Base-by-base conservation (phyloP, 2,888 invertebrate species). In the Temnothorax ravouxi region DNA sequence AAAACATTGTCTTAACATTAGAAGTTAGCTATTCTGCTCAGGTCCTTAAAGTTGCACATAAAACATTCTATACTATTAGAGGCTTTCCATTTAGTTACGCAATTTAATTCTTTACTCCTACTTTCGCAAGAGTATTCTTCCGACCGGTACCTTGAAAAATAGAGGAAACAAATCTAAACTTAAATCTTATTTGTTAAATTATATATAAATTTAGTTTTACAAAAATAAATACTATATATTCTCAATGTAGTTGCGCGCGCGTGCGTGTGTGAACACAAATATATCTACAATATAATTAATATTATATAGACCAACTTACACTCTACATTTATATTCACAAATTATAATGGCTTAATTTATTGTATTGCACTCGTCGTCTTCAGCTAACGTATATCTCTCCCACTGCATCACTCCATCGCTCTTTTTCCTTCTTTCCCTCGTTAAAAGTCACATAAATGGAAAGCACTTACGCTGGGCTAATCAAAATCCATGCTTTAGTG, bases 151-250 rank as follows among this genome's bases (percentile, higher is more conserved):
- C 1, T 66, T 66, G 25, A 66, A 25, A 66, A 4, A 5, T 29
- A 47, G 13, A 3, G 21, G 21, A 66, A 66, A 21, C 15, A 64
- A 64, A 15, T 0, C n/a, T 25, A 29, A 47, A 9, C 18, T 25
- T 15, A 67, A 67, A 47, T 67, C 5, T 25, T 47, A 67, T 18
- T 18, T 41, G 21, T 64, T 67, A 50, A 47, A 67, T 29, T 50
- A 67, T 67, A 25, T 29, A 44, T 15, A 64, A 21, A 61, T n/a
- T 21, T 41, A 3, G 4, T 62, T 62, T 66, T 66, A 44, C 3
- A 44, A 66, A 47, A 66, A 66, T 66, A 66, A 66, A 66, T 66
- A 62, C 9, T 61, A 21, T 41, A 41, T 61, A 21, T 41, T 44
- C 25, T 44, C 9, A 66, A 21, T 21, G 4, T 47, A 66, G 9